phyloP scores from a whole-genome alignment of 2,888 invertebrate genomes.

The Lasioglossum oenotherae region DNA sequence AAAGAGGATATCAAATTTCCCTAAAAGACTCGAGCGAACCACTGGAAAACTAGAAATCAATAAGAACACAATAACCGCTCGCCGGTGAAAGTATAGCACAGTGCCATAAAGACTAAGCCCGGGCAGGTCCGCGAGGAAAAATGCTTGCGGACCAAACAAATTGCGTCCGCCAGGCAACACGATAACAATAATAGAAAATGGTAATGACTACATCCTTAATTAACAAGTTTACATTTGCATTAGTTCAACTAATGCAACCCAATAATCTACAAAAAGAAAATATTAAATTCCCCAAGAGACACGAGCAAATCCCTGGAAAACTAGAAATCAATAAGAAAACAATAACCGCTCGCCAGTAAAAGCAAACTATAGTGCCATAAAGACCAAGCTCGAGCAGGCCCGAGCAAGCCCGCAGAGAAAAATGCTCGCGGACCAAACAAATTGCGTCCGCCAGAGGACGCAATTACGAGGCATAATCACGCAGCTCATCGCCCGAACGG shows the following conservation, averaged over 20 bases:
- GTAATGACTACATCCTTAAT: neutral
- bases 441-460: neutral
- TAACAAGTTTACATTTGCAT: neutral
- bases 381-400: neutral
- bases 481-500: neutral
- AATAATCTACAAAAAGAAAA: neutral
- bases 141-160: neutral
- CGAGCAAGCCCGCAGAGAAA: neutral
- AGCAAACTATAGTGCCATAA: neutral
- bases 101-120: neutral
- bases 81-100: neutral
- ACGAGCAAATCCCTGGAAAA: neutral
- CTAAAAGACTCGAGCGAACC: no score
- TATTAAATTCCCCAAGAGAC: neutral
- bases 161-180: neutral
- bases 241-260: neutral
- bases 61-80: neutral
- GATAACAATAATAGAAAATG: neutral
- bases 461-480: neutral
- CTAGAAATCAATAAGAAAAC: neutral
- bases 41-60: neutral
- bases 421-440: neutral
- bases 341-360: neutral
- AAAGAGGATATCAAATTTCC: neutral
- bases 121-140: neutral